A percentile compares a stretch with the other conserved stretches of the same genome.
Conservation (phyloP, 1,140 invertebrate species). For the Drosophila pachea region DNA sequence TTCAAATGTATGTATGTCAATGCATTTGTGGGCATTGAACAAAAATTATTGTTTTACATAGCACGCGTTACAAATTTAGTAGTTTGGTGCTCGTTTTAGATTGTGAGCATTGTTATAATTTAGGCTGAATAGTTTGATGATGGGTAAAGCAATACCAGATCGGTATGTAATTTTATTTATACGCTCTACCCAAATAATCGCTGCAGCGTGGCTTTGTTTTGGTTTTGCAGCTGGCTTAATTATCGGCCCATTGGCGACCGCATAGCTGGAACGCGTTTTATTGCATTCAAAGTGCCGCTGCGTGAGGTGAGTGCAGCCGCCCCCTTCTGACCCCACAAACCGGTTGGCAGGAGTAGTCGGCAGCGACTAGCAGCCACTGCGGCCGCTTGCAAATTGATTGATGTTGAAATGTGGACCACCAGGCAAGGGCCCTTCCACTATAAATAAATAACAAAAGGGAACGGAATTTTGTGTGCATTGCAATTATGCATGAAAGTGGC, state of each 20-base stretch:
- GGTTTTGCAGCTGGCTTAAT: conserved; percentile 83
- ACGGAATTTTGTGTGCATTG: conserved; percentile 50
- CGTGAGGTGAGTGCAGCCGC: conserved; percentile 81
- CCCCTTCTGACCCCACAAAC: conserved; percentile 29
- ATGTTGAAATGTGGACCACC: conserved; percentile 64
- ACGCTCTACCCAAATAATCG: too few relatives aligned
- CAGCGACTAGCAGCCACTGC: conserved; percentile 2
- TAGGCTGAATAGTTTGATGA: not conserved
- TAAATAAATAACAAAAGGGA: conserved; percentile 68
- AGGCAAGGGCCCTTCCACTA: conserved; percentile 42
- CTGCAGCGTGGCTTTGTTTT: conserved; percentile 7
- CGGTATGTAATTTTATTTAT: conserved; percentile 24
- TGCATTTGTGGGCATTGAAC: not conserved
- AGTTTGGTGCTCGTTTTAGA: not conserved
- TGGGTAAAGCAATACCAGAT: conserved; percentile 53
- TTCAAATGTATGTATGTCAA: not conserved
- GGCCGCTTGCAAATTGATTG: conserved; percentile 47
- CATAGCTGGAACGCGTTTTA: conserved; percentile 84
- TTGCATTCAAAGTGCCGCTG: conserved; percentile 90
- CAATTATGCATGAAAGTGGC: conserved; percentile 77
- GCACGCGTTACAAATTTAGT: conserved; percentile 11
- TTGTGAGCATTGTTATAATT: not conserved
- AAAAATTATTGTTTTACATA: not conserved
- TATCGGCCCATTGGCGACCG: conserved; percentile 84
- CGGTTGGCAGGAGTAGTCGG: conserved; percentile 46